These are phyloP conservation scores for Astyanax mexicanus DNA, from an alignment of 2,797 vertebrate species.

Conservation along the genomic window DNA sequence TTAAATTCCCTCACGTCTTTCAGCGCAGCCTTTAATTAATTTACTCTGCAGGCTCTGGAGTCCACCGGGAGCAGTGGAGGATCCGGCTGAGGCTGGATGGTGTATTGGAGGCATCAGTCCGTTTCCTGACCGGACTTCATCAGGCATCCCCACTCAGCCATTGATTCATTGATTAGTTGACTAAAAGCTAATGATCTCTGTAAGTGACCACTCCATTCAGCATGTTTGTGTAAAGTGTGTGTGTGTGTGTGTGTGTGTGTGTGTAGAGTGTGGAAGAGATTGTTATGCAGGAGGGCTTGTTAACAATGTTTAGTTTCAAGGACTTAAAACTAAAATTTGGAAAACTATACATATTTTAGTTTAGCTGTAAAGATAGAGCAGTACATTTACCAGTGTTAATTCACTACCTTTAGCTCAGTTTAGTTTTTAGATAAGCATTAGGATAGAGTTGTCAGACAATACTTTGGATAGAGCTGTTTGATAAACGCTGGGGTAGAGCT, in stretches of 20 bases:
- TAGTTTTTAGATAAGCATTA: no score
- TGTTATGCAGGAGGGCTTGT: neutral
- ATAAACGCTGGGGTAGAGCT: no score
- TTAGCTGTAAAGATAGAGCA: no score
- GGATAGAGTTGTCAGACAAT: no score
- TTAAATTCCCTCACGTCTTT: neutral
- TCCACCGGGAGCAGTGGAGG: slow-evolving; percentile 54
- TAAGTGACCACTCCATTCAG: slow-evolving; percentile 76
- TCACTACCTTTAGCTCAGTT: no score
- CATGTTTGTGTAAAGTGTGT: slow-evolving; percentile 15
- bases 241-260: slow-evolving; percentile 54
- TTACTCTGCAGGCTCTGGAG: slow-evolving; percentile 35
- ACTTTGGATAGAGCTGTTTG: no score
- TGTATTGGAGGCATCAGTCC: slow-evolving; percentile 57
- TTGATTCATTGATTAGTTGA: slow-evolving; percentile 81
- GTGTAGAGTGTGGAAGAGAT: slow-evolving; percentile 6
- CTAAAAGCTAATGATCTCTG: slow-evolving; percentile 83
- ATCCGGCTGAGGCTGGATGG: slow-evolving; percentile 45
- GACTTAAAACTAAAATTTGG: no score
- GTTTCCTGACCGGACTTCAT: slow-evolving; percentile 76
- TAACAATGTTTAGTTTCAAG: no score
- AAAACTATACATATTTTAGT: no score
- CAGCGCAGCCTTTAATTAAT: neutral
- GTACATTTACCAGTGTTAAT: no score
- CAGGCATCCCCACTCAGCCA: slow-evolving; percentile 79